phyloP scores from a whole-genome alignment of 2,113 vertebrate species.

The Henicopernis longicauda region DNA sequence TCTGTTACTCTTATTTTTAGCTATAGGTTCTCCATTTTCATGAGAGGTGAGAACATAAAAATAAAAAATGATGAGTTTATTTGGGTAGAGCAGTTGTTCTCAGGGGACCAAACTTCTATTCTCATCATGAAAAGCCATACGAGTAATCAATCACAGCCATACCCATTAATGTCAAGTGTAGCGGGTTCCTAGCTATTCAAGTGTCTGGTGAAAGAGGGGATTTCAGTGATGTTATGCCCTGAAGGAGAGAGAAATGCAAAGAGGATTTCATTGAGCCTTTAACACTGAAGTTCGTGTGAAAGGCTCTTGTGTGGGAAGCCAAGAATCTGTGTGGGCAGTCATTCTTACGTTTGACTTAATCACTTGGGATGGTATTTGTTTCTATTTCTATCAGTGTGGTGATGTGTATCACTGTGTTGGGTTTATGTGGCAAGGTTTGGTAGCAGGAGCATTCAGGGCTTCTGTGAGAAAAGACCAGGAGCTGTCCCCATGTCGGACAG shows the following conservation, averaged over 20 bases:
- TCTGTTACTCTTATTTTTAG: neutral
- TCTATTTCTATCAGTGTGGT: neutral
- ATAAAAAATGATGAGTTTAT: neutral
- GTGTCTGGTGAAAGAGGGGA: neutral
- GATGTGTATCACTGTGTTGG: neutral
- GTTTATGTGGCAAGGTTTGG: neutral
- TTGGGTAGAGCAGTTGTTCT: neutral
- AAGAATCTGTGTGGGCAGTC: neutral
- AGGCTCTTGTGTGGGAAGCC: neutral
- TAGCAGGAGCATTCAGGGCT: fast-evolving
- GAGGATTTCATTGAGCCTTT: neutral
- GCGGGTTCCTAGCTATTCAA: neutral
- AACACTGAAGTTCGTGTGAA: neutral
- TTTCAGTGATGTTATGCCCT: neutral
- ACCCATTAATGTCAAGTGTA: neutral
- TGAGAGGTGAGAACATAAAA: neutral
- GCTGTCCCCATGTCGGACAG: fast-evolving
- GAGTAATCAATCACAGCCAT: neutral
- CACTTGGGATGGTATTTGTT: neutral
- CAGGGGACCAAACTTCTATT: neutral
- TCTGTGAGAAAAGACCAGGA: neutral
- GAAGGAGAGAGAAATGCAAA: neutral
- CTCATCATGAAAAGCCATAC: neutral
- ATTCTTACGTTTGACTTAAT: neutral
- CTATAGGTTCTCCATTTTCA: neutral